Evolutionary conservation across 2,888 invertebrate species (phyloP), one percentile per base, ranked within the genome.

Genomic region (Linyphia triangularis): DNA sequence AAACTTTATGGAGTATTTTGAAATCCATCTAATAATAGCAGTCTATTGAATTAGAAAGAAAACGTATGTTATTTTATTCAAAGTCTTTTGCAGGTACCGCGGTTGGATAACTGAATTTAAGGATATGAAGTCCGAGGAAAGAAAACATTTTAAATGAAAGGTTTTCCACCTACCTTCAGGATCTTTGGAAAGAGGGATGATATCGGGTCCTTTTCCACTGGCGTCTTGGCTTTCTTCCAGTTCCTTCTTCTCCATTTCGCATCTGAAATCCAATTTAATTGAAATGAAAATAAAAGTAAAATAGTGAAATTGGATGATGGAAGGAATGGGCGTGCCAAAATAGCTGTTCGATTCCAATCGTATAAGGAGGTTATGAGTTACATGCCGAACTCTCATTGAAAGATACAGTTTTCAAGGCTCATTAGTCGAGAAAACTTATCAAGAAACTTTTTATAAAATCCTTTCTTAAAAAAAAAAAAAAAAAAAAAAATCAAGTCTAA

Each of bases 131-230:
- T 57, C 26, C 24, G 51, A 51, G 72, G 22, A 51, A 28, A 19
- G 22, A 40, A 72, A 51, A 40, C 9, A 22, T n/a, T 37, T 69
- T 40, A 22, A 69, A 69, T 69, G 13, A 24, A 24, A 22, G 51
- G 51, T 16, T 51, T 51, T 16, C n/a, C 9, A 22, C 75, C 33
- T 69, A 85, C 89, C 79, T 84, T 89, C 81, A 26, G 89, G 61
- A 28, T 89, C 85, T 30, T 89, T 89, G n/a, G 84, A 59, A 43
- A 75, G 73, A n/a, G 89, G 89, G 26, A 89, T 89, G 43, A 89
- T 85, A 61, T 89, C 89, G 26, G 89, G 89, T 0, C 89, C 89
- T 37, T 89, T 85, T 59, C 75, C 75, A 59, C 79, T 89, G 2
- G 79, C 40, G 19, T 89, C 84, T 84, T 79, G 72, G 59, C 73